Evolutionary conservation across 1,140 invertebrate genomes (phyloP).

Genomic region (Hyposmocoma kahamanoa): DNA sequence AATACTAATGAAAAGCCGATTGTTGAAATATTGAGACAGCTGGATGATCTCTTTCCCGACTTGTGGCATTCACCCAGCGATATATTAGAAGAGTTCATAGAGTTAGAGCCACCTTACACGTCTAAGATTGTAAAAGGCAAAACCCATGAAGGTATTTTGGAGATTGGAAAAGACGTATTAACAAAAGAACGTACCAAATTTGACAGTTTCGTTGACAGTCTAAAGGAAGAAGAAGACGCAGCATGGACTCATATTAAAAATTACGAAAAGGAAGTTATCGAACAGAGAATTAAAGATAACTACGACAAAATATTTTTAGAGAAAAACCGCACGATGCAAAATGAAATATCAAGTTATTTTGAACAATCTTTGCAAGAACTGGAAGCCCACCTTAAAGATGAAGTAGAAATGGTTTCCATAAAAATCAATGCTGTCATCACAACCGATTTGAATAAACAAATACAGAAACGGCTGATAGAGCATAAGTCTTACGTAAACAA

Average conservation of each 20-base stretch:
- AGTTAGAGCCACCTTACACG: constrained; percentile 54
- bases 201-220: constrained; percentile 24
- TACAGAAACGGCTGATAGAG: constrained; percentile 34
- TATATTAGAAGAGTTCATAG: constrained; percentile 43
- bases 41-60: too few relatives aligned
- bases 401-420: constrained; percentile 32
- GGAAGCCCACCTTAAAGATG: constrained; percentile 41
- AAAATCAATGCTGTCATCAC: constrained; percentile 39
- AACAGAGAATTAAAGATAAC: constrained; percentile 31
- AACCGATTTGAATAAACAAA: constrained; percentile 41
- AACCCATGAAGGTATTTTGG: constrained; percentile 53
- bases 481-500: constrained; percentile 40
- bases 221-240: constrained; percentile 46
- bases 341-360: constrained; percentile 47
- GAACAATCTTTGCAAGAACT: constrained; percentile 45
- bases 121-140: constrained; percentile 60
- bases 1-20: too few relatives aligned
- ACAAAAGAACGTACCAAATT: constrained; percentile 34
- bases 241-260: constrained; percentile 46
- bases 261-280: constrained; percentile 35
- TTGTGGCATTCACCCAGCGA: constrained; percentile 61
- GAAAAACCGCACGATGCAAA: constrained; percentile 47
- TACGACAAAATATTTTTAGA: constrained; percentile 39
- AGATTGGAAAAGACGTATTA: constrained; percentile 45
- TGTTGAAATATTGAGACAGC: not conserved